phyloP scores from a whole-genome alignment of 1,140 invertebrate genomes.

The Tetragonula clypearis region DNA sequence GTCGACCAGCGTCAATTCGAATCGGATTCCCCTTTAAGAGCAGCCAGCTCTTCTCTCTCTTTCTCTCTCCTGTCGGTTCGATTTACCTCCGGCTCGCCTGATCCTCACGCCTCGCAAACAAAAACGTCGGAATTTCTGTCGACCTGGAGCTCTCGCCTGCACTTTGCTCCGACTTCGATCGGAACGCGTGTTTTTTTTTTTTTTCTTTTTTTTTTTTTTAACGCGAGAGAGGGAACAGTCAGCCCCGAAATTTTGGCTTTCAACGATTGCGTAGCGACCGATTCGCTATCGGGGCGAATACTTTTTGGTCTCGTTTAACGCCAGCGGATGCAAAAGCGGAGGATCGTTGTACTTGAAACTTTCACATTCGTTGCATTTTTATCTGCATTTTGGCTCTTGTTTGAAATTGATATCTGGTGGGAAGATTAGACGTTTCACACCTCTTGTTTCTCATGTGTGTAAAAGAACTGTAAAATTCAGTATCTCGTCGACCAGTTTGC shows the following conservation, averaged over 20 bases:
- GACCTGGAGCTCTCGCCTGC: neutral
- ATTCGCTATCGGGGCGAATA: neutral
- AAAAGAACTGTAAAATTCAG: too few relatives aligned
- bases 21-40: constrained; percentile 6
- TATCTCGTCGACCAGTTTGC: too few relatives aligned
- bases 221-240: neutral
- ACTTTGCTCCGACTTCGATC: neutral
- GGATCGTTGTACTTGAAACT: too few relatives aligned
- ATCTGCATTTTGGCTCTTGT: too few relatives aligned
- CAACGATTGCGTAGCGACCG: neutral
- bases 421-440: too few relatives aligned
- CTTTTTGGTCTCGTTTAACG: neutral
- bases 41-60: neutral
- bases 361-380: too few relatives aligned
- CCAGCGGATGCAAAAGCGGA: too few relatives aligned
- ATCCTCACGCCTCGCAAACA: neutral
- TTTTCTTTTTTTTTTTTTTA: neutral
- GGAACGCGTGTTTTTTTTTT: neutral
- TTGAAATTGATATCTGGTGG: too few relatives aligned
- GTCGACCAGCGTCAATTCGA: neutral
- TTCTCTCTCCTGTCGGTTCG: neutral
- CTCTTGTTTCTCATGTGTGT: too few relatives aligned
- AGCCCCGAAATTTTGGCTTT: neutral
- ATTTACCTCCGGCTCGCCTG: neutral
- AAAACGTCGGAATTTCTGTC: neutral